Evolutionary conservation across 2,113 vertebrate species (phyloP).

Genomic region (Laticauda colubrina): DNA sequence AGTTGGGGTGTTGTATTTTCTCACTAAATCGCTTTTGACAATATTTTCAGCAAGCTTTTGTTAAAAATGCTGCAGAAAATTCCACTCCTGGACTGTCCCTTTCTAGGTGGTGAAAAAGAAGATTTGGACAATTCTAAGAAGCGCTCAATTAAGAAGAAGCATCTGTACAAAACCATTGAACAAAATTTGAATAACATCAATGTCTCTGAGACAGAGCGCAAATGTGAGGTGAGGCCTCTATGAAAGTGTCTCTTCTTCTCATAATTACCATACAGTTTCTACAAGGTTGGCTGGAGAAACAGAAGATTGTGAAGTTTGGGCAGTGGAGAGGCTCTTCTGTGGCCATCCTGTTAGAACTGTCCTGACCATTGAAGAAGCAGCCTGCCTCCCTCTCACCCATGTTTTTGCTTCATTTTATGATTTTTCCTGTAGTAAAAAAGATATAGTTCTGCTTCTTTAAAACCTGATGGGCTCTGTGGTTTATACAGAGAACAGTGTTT

Average conservation of each 20-base stretch:
- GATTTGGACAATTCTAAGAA: slow-evolving; percentile 65
- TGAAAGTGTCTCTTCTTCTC: neutral
- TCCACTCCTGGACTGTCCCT: neutral
- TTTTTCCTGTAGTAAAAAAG: neutral
- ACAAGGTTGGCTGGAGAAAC: neutral
- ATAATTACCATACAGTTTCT: neutral
- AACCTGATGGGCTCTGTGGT: neutral
- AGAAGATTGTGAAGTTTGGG: neutral
- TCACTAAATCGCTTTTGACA: neutral
- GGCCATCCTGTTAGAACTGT: neutral
- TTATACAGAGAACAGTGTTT: neutral
- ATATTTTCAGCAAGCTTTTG: neutral
- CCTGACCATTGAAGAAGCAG: neutral
- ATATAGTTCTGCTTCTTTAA: neutral
- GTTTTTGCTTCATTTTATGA: neutral
- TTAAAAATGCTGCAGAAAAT: neutral
- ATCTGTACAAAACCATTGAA: slow-evolving; percentile 81
- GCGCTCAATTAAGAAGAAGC: slow-evolving; percentile 74
- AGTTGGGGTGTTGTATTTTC: too few relatives aligned
- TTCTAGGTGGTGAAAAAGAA: slow-evolving; percentile 33
- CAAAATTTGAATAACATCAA: slow-evolving; percentile 88
- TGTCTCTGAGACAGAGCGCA: slow-evolving; percentile 70
- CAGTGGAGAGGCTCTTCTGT: neutral
- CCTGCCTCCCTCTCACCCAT: neutral
- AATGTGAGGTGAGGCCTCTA: slow-evolving; percentile 74